Conservation (phyloP, 2,113 vertebrate genomes). For the Myotis brandtii region DNA sequence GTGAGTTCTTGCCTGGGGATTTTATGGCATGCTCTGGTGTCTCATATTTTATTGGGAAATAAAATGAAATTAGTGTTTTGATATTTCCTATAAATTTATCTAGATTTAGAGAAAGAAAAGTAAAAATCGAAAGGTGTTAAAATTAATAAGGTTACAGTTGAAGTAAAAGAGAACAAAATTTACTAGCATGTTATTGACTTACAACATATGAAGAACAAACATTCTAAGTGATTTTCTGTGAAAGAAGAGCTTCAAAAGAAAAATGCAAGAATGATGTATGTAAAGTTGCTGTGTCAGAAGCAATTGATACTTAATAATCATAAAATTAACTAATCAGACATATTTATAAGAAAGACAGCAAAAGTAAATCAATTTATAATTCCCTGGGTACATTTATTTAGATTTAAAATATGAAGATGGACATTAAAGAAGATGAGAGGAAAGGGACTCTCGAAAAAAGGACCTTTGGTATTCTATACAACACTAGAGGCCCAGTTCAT, state of each 20-base stretch:
- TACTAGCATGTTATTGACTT: background rate
- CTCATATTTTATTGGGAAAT: background rate
- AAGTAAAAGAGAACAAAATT: background rate
- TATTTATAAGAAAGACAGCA: conserved; percentile 30
- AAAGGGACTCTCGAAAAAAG: background rate
- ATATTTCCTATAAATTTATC: background rate
- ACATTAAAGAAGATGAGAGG: background rate
- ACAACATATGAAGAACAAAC: background rate
- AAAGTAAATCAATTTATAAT: conserved; percentile 47
- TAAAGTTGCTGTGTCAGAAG: conserved; percentile 39
- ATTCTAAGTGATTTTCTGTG: background rate
- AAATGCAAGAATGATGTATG: conserved; percentile 16
- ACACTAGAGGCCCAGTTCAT: no score
- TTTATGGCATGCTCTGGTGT: background rate
- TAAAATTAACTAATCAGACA: conserved; percentile 62
- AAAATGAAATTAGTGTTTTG: background rate
- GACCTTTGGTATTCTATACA: background rate
- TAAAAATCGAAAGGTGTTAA: background rate
- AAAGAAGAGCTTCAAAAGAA: background rate
- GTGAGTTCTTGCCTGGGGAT: background rate
- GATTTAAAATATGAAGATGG: background rate
- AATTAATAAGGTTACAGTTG: background rate
- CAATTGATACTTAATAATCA: conserved; percentile 45
- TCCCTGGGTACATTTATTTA: conserved; percentile 22
- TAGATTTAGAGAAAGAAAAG: conserved; percentile 28